A percentile compares a stretch with the other conserved stretches of the same genome.
Conservation (phyloP, 2,113 vertebrate genomes). For the Muscicapa adusta region DNA sequence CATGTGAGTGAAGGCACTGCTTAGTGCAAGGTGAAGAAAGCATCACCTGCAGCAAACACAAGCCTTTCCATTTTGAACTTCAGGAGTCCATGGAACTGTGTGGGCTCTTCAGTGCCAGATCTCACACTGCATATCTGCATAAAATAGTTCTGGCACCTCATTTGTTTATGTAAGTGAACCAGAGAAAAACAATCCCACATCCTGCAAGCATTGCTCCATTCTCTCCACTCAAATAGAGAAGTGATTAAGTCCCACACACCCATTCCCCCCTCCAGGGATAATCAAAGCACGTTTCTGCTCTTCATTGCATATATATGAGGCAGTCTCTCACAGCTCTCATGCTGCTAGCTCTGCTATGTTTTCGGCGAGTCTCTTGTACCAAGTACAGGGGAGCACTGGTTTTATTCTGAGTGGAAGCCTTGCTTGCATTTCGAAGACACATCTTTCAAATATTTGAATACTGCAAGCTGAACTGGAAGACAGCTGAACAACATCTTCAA, state of each 20-base stretch:
- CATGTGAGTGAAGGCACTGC: background rate
- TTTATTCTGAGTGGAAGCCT: background rate
- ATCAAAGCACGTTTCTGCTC: background rate
- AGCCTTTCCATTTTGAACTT: background rate
- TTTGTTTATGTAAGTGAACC: background rate
- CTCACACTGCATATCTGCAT: background rate
- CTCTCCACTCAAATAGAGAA: rapidly evolving
- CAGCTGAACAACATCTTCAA: background rate
- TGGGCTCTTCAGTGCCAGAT: background rate
- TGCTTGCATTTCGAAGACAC: background rate
- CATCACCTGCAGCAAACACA: rapidly evolving
- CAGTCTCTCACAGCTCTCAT: background rate
- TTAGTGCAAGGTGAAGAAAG: background rate
- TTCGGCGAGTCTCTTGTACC: background rate
- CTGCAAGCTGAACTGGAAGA: background rate
- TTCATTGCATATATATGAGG: background rate
- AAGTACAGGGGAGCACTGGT: background rate
- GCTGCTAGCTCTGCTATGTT: background rate
- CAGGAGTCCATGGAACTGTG: background rate
- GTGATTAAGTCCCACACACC: background rate
- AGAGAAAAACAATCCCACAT: background rate
- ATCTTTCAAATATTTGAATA: background rate
- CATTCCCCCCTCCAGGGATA: background rate
- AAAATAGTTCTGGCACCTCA: background rate
- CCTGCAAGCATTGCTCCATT: rapidly evolving